Base-by-base conservation (phyloP, 2,888 invertebrate genomes). In the Steinernema carpocapsae region DNA sequence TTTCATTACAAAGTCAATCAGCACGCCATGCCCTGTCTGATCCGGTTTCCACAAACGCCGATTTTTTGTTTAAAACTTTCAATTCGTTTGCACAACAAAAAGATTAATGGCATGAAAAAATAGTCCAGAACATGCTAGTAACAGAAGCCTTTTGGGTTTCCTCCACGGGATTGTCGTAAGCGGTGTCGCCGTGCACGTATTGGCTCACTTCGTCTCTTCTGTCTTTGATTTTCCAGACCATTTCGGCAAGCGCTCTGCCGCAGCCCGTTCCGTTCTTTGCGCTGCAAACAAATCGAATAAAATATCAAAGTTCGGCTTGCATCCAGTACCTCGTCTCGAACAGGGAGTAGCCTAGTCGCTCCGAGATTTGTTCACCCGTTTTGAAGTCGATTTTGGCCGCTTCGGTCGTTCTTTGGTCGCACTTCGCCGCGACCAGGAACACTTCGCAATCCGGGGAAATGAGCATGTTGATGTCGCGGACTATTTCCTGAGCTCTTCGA, bases 191-290 rank as follows among this genome's bases (percentile, higher is more conserved):
- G 7, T 6, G 64, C 1, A 64, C 64, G 37, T 64, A 64, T 19
- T 64, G 64, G 1, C 64, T 26, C 64, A 64, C 64, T 32, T 64
- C 64, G 26, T 64, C 64, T 32, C 64, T 29, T 32, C 64, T 6
- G 32, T 64, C 64, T 26, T 64, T 64, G 14, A 64, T 64, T 32
- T 64, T 64, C 64, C 64, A 64, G 14, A 64, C 64, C 64, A 64
- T 64, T 64, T 64, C 64, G 14, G 29, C 32, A 4, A 64, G 64
- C 7, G 64, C 64, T 12, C 32, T 29, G 14, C 29, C 29, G 64
- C 64, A 64, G n/a, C 64, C 64, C 1, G 37, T 32, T 32, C 64
- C 64, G 14, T 26, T 64, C 32, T 64, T 64, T 29, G 64, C 64
- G 17, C 64, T 64, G 32, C 10, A 32, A 14, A 22, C 29, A 17